A percentile compares a stretch with the other conserved stretches of the same genome.
Evolutionary conservation across 2,888 invertebrate species (phyloP).

Genomic region (Caenorhabditis doughertyi): DNA sequence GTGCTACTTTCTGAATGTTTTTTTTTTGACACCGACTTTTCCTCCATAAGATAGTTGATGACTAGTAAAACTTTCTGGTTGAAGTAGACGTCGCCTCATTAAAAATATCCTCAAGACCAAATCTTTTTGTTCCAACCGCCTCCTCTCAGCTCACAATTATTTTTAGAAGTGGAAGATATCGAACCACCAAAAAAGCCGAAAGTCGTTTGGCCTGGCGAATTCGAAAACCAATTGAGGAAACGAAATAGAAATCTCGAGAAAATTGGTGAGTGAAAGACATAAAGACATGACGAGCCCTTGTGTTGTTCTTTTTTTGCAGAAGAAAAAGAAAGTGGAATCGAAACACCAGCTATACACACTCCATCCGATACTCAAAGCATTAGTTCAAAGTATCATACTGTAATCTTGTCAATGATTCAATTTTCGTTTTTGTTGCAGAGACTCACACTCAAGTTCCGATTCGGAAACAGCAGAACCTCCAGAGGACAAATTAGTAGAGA

Average conservation of each 20-base stretch:
- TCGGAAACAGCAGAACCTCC: background rate
- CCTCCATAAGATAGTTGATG: too few relatives aligned
- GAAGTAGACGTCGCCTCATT: too few relatives aligned
- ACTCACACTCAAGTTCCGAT: constrained; percentile 9
- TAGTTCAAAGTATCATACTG: constrained; percentile 43
- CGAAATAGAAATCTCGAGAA: constrained; percentile 41
- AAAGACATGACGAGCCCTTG: constrained; percentile 1
- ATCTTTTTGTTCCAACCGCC: background rate
- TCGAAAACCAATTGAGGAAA: constrained; percentile 57
- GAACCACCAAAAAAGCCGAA: constrained; percentile 41
- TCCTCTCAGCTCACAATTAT: background rate
- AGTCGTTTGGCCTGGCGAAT: constrained; percentile 61
- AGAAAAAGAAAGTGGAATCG: constrained; percentile 11
- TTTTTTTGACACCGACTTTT: too few relatives aligned
- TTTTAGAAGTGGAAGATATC: constrained; percentile 39
- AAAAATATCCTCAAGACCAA: too few relatives aligned
- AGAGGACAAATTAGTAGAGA: background rate
- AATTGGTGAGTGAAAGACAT: constrained; percentile 29
- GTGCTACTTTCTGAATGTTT: too few relatives aligned
- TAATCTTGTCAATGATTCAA: background rate
- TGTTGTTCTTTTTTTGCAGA: constrained; percentile 20
- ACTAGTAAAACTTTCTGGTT: too few relatives aligned
- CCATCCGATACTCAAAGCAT: constrained; percentile 51
- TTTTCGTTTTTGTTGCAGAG: constrained; percentile 27
- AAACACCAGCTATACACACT: constrained; percentile 47